phyloP scores from a whole-genome alignment of 2,888 invertebrate genomes.

The Tetranychus piercei region DNA sequence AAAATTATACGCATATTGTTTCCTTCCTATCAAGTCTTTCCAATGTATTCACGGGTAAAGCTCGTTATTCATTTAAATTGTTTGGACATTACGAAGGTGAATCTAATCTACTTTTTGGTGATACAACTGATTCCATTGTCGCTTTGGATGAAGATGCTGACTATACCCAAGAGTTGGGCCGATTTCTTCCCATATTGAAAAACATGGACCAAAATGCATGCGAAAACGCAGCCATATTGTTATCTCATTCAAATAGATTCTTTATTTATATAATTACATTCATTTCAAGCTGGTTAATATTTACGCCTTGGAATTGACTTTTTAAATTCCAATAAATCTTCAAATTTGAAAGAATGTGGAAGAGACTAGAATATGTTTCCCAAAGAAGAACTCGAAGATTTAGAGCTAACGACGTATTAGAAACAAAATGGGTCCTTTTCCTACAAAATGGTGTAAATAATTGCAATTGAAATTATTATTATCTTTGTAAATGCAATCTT shows the following conservation, averaged over 20 bases:
- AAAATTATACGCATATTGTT: conserved; percentile 13
- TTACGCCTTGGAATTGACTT: not conserved
- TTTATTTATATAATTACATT: not conserved
- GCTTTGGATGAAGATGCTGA: conserved; percentile 15
- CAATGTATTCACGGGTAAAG: conserved; percentile 13
- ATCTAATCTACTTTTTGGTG: conserved; percentile 20
- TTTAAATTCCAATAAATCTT: not conserved
- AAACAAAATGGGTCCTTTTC: too few species aligned
- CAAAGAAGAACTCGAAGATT: too few species aligned
- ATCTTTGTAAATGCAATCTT: too few species aligned
- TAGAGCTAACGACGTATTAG: too few species aligned
- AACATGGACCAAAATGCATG: conserved; percentile 18
- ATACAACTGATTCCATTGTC: conserved; percentile 8
- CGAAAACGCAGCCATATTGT: not conserved
- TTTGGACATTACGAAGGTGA: conserved; percentile 20
- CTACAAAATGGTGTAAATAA: too few species aligned
- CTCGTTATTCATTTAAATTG: conserved; percentile 18
- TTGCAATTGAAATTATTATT: too few species aligned
- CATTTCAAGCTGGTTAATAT: not conserved
- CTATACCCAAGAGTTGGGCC: conserved; percentile 17
- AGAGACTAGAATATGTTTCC: too few species aligned
- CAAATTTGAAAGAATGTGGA: too few species aligned
- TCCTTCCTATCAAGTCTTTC: conserved; percentile 13
- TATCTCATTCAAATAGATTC: not conserved
- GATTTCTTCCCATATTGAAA: conserved; percentile 15